Base-by-base conservation (phyloP, 2,888 invertebrate genomes). In the Sylvicola cinctus region DNA sequence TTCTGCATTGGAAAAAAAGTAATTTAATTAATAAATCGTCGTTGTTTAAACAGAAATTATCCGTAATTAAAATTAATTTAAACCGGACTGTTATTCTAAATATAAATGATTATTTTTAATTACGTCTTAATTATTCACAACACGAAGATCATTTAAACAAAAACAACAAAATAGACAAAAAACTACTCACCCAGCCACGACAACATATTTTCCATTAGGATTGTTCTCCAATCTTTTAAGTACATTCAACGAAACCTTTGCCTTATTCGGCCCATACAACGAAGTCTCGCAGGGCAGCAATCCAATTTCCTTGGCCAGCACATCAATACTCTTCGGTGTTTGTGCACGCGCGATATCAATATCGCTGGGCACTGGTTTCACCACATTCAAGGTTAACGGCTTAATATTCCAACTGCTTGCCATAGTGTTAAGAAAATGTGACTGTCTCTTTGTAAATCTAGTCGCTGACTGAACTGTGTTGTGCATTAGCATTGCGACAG, bases 401-500 rank as follows among this genome's bases (percentile, higher is more conserved):
- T 63, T 60, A 14, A 90, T 55, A 28, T 67, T 67, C 91, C 91
- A 90, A 25, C 59, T 49, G n/a, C 59, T 60, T 34, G 59, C 61
- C n/a, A 68, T 49, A 1, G 40, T 14, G 8, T 20, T 20, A 4
- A 20, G 8, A 20, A 28, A 7, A n/a, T 28, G 6, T n/a, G 14
- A 13, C 15, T 73, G 46, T 16, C 62, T 64, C 16, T 66, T 59
- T 11, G 69, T 67, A 34, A 70, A 63, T 32, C 67, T 63, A 44
- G 70, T 61, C 7, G 91, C 90, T 33, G 88, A 77, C 42, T 76
- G 65, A 25, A 91, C 80, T 0, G 93, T 95, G 61, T 98, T 98
- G 46, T 74, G 72, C 85, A 93, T 87, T 23, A 90, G 61, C 91
- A 95, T 95, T 14, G 93, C 91, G 41, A 93, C 98, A 1, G 98